Evolutionary conservation across 2,888 invertebrate genomes (phyloP), one percentile per base, ranked within the genome.

Genomic region (Hyposoter didymator): DNA sequence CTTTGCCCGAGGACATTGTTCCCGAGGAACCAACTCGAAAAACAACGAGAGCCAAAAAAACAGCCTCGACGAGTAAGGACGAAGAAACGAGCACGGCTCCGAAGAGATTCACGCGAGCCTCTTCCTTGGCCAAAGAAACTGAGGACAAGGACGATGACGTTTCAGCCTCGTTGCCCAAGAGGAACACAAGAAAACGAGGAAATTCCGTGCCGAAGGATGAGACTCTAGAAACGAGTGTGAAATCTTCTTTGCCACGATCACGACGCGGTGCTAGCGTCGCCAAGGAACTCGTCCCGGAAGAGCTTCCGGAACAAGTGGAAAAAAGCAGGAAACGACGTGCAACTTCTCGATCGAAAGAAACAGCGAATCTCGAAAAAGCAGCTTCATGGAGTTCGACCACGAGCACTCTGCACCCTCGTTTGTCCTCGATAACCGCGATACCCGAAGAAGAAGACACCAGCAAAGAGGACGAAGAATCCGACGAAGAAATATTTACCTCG

Each of bases 371-470:
- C 0, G 78, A 72, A 2, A 59, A 32, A 45, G n/a, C 78, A 47
- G 70, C 67, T 86, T 64, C 39, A 49, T 72, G 35, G 85, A 85
- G 72, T 87, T 89, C 90, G 10, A 82, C 89, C 5, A 78, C 84
- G 0, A 90, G 89, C 7, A 89, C 28, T 14, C 22, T 88, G 4
- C 90, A 92, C 0, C 88, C 84, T 78, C 90, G 92, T 59, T 88
- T 90, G 17, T 84, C 88, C 0, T 92, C 92, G 17, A 89, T 92
- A 49, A 89, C 90, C 0, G 90, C 92, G 0, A 89, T 92, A 47
- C 92, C 92, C 0, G 93, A 92, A 49, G 93, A 93, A 3, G 92
- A 91, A 28, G 90, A 88, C 3, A 84, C 88, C 90, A 1, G 89
- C 70, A 8, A 45, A 83, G 79, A 59, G 87, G 87, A 47, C 45